Base-by-base conservation (phyloP, 2,113 vertebrate genomes). In the Coracopsis vasa region DNA sequence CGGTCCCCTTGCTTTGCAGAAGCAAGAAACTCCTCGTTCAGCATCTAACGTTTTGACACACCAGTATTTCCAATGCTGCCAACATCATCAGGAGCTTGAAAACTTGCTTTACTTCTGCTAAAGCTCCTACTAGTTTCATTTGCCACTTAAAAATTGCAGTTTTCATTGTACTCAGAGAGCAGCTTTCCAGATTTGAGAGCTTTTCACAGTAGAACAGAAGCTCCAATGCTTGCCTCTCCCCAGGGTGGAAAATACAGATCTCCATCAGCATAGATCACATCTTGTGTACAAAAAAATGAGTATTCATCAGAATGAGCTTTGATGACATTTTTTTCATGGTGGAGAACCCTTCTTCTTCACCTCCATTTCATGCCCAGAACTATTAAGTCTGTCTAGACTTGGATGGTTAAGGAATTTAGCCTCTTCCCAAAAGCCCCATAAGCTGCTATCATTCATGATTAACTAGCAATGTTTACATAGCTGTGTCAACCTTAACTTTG, bases 221-320 rank as follows among this genome's bases (percentile, higher is more conserved):
- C 4, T 73, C 31, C 31, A 37, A 16, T 24, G 7, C 6, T 87
- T 94, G 35, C 25, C 19, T 79, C 16, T 6, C 3, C 11, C 7
- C 23, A 67, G 29, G 13, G 27, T 47, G 45, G 15, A 86, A 88
- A 80, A 77, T 23, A 78, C 8, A 73, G 14, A 47, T 28, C 10
- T 62, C 28, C 10, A 21, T 33, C 7, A 81, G 4, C 25, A 17
- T 4, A 51, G 11, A 2, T 1, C 0, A 14, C 20, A 4, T 29
- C 71, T 69, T 54, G 16, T 13, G 6, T 58, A 47, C 12, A 39
- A 64, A 90, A 47, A 56, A 67, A 7, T 8, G 0, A 7, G 2
- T 41, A 50, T 56, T 60, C 10, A 54, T 73, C 17, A 64, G 80
- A 90, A 45, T 25, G 5, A 2, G 1, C 3, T 72, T 90, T 77